A percentile compares a stretch with the other conserved stretches of the same genome.
Evolutionary conservation across 1,140 invertebrate species (phyloP).

Genomic region (Camponotus vicinus): DNA sequence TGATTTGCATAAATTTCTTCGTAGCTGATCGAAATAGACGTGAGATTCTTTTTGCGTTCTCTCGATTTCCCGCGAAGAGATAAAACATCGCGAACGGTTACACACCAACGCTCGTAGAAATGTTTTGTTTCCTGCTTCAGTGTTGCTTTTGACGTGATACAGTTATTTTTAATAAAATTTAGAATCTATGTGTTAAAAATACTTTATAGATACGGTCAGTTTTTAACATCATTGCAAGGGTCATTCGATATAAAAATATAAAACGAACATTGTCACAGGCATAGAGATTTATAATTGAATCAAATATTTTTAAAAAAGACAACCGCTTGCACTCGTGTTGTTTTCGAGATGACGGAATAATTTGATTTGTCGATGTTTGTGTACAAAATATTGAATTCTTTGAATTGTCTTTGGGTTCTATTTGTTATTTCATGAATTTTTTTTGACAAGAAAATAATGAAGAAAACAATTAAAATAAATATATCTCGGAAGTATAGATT

Average conservation of each 20-base stretch:
- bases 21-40: not conserved
- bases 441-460: not conserved
- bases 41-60: not conserved
- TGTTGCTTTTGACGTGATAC: not conserved
- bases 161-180: slow-evolving; percentile 34
- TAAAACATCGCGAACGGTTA: slow-evolving; percentile 18
- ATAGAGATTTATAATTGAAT: slow-evolving; percentile 24
- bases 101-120: not conserved
- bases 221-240: slow-evolving; percentile 8
- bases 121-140: slow-evolving; percentile 15
- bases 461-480: not conserved
- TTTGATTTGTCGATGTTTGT: not conserved
- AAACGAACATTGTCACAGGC: not conserved
- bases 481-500: not conserved
- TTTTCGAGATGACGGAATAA: not conserved
- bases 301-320: not conserved
- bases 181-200: too few species aligned
- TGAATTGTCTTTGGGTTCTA: not conserved
- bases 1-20: not conserved
- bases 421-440: too few species aligned
- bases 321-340: not conserved
- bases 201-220: not conserved
- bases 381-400: not conserved
- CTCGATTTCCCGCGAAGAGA: not conserved
- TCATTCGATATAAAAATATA: slow-evolving; percentile 23